Evolutionary conservation across 2,113 vertebrate species (phyloP).

Genomic region (Lanius collurio): DNA sequence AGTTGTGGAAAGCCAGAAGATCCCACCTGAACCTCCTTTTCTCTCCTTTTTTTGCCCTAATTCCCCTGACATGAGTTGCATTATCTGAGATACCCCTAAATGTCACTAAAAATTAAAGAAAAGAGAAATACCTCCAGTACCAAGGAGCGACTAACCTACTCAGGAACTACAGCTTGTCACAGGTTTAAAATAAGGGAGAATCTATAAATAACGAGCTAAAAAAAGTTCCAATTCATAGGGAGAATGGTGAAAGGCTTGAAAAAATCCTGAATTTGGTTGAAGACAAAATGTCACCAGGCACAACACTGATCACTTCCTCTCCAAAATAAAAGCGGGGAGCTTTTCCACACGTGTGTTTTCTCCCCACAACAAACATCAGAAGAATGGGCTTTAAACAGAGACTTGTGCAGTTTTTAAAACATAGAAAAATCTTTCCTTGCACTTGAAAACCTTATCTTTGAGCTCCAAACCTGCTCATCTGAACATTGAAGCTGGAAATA

Average conservation of each 20-base stretch:
- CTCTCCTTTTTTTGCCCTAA: neutral
- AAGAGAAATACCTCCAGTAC: neutral
- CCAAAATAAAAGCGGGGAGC: neutral
- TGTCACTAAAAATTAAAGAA: neutral
- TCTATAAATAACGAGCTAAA: neutral
- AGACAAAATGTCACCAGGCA: neutral
- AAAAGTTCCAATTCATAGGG: neutral
- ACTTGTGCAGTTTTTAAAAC: rapidly evolving
- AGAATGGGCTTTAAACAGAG: neutral
- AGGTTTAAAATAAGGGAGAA: neutral
- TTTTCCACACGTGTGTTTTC: neutral
- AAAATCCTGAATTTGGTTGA: neutral
- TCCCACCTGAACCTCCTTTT: neutral
- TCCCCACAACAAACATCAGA: neutral
- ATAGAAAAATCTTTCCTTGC: neutral
- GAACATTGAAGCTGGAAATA: neutral
- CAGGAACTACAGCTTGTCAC: neutral
- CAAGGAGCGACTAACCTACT: neutral
- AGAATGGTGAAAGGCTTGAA: neutral
- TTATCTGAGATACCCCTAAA: neutral
- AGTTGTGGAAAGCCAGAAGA: neutral
- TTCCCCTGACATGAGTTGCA: neutral
- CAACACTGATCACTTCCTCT: no score
- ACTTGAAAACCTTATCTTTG: rapidly evolving
- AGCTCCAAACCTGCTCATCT: neutral